Evolutionary conservation across 92 coral and sea anemone species (phyloP).

Genomic region (Palythoa caribaeorum): DNA sequence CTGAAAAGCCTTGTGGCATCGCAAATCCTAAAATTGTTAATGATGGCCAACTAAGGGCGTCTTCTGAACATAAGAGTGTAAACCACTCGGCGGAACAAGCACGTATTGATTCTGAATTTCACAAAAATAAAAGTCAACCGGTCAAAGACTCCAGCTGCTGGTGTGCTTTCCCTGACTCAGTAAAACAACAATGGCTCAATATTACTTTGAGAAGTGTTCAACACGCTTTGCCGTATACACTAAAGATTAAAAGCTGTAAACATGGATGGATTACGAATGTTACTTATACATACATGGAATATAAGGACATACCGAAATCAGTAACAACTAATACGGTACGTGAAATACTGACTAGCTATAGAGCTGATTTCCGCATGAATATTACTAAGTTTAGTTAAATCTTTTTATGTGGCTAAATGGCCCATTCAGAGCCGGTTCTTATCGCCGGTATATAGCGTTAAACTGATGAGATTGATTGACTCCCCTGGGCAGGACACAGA

Average conservation of each 20-base stretch:
- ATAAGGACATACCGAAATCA: neutral
- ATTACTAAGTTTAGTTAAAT: neutral
- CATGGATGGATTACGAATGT: neutral
- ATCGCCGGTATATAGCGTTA: too few species aligned
- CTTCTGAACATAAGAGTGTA: neutral
- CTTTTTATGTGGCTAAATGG: too few species aligned
- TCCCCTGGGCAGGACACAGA: too few species aligned
- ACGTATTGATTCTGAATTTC: neutral
- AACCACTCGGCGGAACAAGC: neutral
- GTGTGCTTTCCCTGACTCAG: slow-evolving; percentile 24
- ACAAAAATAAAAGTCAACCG: neutral
- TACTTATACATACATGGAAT: neutral
- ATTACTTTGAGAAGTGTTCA: neutral
- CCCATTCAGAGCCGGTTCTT: too few species aligned
- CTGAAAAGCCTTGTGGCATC: slow-evolving; percentile 24
- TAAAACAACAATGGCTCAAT: neutral
- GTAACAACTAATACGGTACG: neutral
- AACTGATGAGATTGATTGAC: too few species aligned
- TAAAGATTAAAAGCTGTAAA: neutral
- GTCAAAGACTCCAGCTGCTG: neutral
- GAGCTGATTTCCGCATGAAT: neutral
- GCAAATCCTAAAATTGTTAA: neutral
- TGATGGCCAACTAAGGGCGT: neutral
- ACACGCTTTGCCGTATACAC: too few species aligned
- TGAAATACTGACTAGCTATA: neutral